Evolutionary conservation across 2,113 vertebrate species (phyloP), one percentile per base, ranked within the genome.

Genomic region (Tyto alba): DNA sequence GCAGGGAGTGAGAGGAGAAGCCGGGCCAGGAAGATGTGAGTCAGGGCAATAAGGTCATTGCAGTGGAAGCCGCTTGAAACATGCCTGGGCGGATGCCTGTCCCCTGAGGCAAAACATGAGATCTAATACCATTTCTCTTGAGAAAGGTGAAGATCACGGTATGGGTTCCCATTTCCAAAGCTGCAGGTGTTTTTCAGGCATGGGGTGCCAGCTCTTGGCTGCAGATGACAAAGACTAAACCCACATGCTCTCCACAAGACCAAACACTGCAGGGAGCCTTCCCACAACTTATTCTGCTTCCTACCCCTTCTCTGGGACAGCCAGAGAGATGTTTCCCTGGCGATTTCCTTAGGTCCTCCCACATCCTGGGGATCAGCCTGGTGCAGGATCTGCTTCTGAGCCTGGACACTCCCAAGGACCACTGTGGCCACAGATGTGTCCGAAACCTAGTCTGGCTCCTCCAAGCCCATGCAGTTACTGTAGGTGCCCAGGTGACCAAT

Each of bases 31-130:
- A 76, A 69, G 73, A 92, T 89, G 69, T 89, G 94, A 95, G 89
- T 92, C 96, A 94, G 62, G 93, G 62, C 91, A 81, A 68, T 92
- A 81, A 87, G 87, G 81, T 95, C 96, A 95, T 75, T 43, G 94
- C 86, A 86, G 56, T 7, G 38, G 68, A 64, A 93, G 68, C 71
- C 4, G 32, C 66, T 47, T 2, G 2, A 89, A 52, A 10, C 56
- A 34, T 56, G 74, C 17, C 32, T 62, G 64, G 83, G 89, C 2
- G 26, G 91, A 59, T 34, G 64, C 27, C 73, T 75, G 73, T 13
- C 2, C 73, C 87, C 64, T 25, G 36, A 81, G 52, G 73, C 11
- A 3, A 89, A 84, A 63, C 16, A 23, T 30, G 48, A 73, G 72
- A 60, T 84, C 81, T 86, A 26, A 38, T 41, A 56, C 3, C 34